These are phyloP conservation scores for Aphelenchoides avenae DNA, from an alignment of 1,140 invertebrate species.

Conservation along the genomic window DNA sequence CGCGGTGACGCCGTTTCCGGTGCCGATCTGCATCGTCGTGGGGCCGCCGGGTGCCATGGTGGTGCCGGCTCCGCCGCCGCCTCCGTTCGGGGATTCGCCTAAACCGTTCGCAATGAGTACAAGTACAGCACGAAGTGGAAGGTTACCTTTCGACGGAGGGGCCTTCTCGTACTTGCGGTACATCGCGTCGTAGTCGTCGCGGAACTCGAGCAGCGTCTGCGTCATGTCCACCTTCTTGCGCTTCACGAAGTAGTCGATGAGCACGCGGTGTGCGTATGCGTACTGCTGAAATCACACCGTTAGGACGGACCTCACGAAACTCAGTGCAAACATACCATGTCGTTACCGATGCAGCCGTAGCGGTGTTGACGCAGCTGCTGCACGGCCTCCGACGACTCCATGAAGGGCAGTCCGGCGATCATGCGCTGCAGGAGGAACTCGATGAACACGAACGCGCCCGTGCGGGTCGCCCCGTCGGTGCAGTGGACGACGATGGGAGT, in stretches of 20 bases:
- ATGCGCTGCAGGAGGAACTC: conserved; percentile 8
- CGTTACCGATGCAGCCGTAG: conserved; percentile 8
- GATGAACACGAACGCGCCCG: conserved; percentile 16
- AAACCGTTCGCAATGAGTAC: too few relatives aligned
- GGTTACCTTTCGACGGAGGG: too few relatives aligned
- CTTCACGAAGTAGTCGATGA: conserved; percentile 2
- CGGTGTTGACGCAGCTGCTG: conserved; percentile 1
- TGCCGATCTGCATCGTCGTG: too few relatives aligned
- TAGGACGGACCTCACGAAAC: conserved; percentile 4
- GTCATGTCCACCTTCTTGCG: neutral
- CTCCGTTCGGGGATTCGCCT: too few relatives aligned
- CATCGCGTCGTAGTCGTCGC: conserved; percentile 19
- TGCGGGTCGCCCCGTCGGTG: conserved; percentile 9
- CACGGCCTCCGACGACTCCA: neutral
- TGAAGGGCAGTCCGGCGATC: neutral
- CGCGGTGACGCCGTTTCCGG: too few relatives aligned
- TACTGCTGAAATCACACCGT: too few relatives aligned
- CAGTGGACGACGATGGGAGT: conserved; percentile 13
- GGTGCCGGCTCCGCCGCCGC: too few relatives aligned
- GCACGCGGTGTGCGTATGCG: conserved; percentile 2
- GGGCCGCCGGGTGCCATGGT: too few relatives aligned
- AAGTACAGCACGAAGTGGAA: too few relatives aligned
- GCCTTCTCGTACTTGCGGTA: too few relatives aligned
- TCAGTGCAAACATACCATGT: neutral
- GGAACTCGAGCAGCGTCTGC: neutral